Evolutionary conservation across 2,888 invertebrate genomes (phyloP), one percentile per base, ranked within the genome.

Genomic region (Caenorhabditis parvicauda): DNA sequence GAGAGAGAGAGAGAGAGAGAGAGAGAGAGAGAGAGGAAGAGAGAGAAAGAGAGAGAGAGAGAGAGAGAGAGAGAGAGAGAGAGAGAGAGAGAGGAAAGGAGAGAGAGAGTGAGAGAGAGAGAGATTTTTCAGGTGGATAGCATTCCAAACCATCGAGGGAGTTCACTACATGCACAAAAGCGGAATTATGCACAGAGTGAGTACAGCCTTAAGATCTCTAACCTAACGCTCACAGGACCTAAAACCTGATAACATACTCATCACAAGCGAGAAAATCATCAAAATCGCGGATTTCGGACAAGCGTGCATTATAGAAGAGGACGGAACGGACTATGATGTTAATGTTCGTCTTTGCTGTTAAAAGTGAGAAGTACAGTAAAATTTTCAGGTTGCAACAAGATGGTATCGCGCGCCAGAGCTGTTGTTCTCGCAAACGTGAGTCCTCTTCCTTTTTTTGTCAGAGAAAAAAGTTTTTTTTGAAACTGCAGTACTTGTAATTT

Each of bases 271-370:
- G 1, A 65, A 74, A 19, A 50, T 51, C 3, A 48, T 77, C 19
- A 73, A 72, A 58, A 68, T 77, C 14, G 74, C 76, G 19, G 77
- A 77, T 57, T 77, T 77, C 55, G 77, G 77, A 6, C 71, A 74
- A 55, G 73, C 76, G 0, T 74, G 77, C 55, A 46, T 79, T 17
- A 72, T 72, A 38, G 62, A 73, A 3, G 49, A 65, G n/a, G 45
- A 41, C 2, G 62, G 70, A 19, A 54, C 56, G 42, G 67, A 69
- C 17, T 79, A 79, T 46, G 68, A 71, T 28, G 71, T 78, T 39
- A 72, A 79, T 59, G 79, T 75, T 27, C 58, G 65, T 52, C 44
- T 32, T 35, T 12, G 21, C 19, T 42, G 29, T 14, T 42, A 19
- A 22, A 28, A 4, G 38, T 35, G 43, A 51, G 35, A 32, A 14